Evolutionary conservation across 2,888 invertebrate genomes (phyloP).

Genomic region (Hydrotaea cyrtoneurina): DNA sequence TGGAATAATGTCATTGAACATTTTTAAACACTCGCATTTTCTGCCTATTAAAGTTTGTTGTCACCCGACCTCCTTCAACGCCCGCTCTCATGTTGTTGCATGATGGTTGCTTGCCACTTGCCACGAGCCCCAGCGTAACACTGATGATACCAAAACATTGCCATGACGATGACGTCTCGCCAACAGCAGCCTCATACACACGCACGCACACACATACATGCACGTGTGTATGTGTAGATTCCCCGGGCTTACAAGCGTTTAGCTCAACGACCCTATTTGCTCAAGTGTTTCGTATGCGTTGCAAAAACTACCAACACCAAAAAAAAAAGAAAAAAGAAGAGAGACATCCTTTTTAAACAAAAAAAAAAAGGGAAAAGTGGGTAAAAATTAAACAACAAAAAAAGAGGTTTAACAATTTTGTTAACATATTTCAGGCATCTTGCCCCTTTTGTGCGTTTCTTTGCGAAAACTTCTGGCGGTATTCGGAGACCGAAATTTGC

Average conservation of each 20-base stretch:
- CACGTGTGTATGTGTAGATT: not conserved
- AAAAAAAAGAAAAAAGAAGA: no score
- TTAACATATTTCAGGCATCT: not conserved
- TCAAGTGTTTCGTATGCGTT: not conserved
- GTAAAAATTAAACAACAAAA: not conserved
- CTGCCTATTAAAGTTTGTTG: conserved; percentile 21
- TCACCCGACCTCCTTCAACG: not conserved
- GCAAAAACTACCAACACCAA: not conserved
- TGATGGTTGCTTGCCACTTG: not conserved
- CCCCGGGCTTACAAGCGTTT: conserved; percentile 25
- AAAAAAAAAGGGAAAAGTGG: not conserved
- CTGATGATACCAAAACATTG: not conserved
- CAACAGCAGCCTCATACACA: conserved; percentile 7
- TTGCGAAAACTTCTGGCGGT: not conserved
- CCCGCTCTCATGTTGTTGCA: not conserved
- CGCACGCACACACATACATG: no score
- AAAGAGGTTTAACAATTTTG: conserved; percentile 6
- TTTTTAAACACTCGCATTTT: conserved; percentile 38
- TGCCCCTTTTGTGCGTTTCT: not conserved
- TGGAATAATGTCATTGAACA: conserved; percentile 50
- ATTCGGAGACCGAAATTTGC: not conserved
- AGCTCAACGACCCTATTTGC: conserved; percentile 53
- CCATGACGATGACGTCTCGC: conserved; percentile 32
- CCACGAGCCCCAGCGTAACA: not conserved
- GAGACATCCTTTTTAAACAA: conserved; percentile 9